These are phyloP conservation scores for Aphis gossypii DNA, from an alignment of 1,140 invertebrate genomes.

Conservation along the genomic window DNA sequence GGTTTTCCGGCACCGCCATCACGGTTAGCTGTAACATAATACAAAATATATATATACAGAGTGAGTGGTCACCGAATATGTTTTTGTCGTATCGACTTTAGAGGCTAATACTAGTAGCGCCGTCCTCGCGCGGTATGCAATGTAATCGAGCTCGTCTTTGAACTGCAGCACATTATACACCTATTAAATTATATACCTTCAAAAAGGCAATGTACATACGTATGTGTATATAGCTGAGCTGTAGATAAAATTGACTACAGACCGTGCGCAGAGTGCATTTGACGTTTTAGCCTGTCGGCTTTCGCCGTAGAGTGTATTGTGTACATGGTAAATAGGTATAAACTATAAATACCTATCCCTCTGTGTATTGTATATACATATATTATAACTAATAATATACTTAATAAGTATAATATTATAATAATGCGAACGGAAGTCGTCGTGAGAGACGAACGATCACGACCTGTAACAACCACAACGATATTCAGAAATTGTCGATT, in stretches of 20 bases:
- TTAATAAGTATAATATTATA: neutral
- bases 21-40: neutral
- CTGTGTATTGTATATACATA: neutral
- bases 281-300: neutral
- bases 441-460: neutral
- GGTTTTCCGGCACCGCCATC: neutral
- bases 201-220: neutral
- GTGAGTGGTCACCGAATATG: neutral
- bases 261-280: neutral
- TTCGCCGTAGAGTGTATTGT: neutral
- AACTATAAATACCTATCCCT: no score
- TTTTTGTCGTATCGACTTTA: neutral
- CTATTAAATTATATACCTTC: neutral
- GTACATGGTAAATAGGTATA: neutral
- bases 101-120: neutral
- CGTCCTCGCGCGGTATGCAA: neutral
- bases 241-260: neutral
- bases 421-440: neutral
- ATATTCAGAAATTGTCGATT: neutral
- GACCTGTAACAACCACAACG: neutral
- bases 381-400: no score
- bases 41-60: no score
- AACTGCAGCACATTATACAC: neutral
- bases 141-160: neutral
- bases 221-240: neutral